Conservation (phyloP, 2,797 vertebrate species). For the Macrochelys suwanniensis region DNA sequence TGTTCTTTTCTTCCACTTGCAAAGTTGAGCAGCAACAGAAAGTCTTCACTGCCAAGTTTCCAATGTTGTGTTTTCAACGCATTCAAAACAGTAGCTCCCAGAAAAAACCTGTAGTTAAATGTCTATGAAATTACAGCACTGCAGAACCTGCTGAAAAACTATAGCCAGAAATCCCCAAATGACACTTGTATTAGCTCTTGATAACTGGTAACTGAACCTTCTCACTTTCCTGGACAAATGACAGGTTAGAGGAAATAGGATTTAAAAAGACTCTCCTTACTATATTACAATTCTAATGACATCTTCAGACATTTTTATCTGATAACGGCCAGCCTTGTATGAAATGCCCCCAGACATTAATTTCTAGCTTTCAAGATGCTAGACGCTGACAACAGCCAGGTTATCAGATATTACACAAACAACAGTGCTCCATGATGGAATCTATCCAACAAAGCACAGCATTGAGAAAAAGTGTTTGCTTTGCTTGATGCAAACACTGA, state of each 20-base stretch:
- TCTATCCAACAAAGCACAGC: neutral
- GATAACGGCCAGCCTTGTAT: neutral
- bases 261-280: neutral
- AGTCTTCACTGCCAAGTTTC: neutral
- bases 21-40: neutral
- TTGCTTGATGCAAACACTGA: neutral
- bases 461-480: neutral
- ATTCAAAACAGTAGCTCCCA: neutral
- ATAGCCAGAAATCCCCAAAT: neutral
- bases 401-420: neutral
- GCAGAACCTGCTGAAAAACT: neutral
- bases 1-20: neutral
- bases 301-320: neutral
- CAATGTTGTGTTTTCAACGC: neutral
- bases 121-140: neutral
- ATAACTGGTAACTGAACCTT: neutral
- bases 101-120: neutral
- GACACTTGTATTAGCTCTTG: neutral
- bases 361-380: neutral
- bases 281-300: neutral
- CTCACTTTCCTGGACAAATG: neutral
- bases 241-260: neutral
- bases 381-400: neutral
- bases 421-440: neutral
- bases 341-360: neutral